Conservation (phyloP, 2,888 invertebrate genomes). For the Eupithecia abbreviata region DNA sequence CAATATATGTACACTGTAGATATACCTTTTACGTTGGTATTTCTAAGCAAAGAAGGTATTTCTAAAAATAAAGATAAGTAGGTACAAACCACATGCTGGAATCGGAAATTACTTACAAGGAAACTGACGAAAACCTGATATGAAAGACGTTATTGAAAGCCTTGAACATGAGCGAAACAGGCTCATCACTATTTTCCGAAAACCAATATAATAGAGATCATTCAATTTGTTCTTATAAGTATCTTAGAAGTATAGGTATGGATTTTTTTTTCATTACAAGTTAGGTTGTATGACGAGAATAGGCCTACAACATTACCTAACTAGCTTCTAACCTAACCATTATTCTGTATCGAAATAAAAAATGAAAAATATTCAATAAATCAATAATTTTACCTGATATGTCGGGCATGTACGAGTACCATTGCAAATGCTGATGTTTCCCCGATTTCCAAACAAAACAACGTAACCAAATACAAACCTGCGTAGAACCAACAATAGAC, state of each 20-base stretch:
- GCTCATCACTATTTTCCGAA: neutral
- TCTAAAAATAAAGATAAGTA: no score
- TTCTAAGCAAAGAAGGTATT: neutral
- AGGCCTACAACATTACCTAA: no score
- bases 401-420: neutral
- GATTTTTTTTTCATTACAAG: neutral
- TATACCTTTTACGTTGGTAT: neutral
- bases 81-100: neutral
- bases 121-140: neutral
- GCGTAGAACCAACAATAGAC: constrained; percentile 60
- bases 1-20: neutral
- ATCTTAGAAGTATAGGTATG: neutral
- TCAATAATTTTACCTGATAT: neutral
- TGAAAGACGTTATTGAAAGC: neutral
- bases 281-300: neutral
- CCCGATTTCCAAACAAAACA: constrained; percentile 46
- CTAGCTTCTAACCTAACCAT: no score
- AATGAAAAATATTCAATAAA: neutral
- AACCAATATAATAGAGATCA: neutral
- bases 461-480: constrained; percentile 56
- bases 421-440: constrained; percentile 18
- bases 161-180: neutral
- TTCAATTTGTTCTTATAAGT: neutral
- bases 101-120: constrained; percentile 4
- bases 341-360: no score